These are phyloP conservation scores for Macrochelys suwanniensis DNA, from an alignment of 2,797 vertebrate genomes.

Conservation along the genomic window DNA sequence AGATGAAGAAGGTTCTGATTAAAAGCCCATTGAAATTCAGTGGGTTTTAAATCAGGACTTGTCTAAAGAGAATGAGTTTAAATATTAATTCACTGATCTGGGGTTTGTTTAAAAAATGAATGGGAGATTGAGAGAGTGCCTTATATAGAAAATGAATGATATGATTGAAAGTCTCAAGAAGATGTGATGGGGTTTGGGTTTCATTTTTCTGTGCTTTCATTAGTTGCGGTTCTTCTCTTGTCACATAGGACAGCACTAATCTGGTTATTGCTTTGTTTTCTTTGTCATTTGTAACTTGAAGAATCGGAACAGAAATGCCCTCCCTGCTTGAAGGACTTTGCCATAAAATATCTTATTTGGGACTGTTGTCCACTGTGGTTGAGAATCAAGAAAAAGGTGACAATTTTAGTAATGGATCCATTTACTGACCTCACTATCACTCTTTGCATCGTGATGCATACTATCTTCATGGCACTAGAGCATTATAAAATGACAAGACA, in stretches of 20 bases:
- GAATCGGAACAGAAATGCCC: conserved; percentile 90
- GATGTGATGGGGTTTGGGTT: not conserved
- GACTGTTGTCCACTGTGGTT: conserved; percentile 89
- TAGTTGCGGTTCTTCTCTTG: not conserved
- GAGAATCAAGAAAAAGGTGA: conserved; percentile 87
- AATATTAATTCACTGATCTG: not conserved
- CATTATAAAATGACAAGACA: conserved; percentile 91
- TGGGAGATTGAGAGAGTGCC: not conserved
- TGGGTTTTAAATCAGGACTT: not conserved
- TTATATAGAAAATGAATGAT: not conserved
- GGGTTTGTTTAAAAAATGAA: fast-evolving
- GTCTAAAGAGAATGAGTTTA: not conserved
- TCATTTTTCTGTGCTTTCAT: not conserved
- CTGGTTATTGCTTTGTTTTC: not conserved
- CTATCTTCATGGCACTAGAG: conserved; percentile 97
- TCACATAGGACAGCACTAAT: not conserved
- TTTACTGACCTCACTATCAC: conserved; percentile 94
- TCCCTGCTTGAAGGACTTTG: conserved; percentile 88
- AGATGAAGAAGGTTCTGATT: not conserved
- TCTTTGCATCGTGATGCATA: conserved; percentile 96
- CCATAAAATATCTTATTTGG: conserved; percentile 92
- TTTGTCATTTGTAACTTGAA: conserved; percentile 85
- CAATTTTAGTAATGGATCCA: conserved; percentile 91
- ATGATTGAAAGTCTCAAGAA: not conserved
- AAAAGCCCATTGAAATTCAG: not conserved